Evolutionary conservation across 2,797 vertebrate species (phyloP).

Genomic region (Anguilla marmorata): DNA sequence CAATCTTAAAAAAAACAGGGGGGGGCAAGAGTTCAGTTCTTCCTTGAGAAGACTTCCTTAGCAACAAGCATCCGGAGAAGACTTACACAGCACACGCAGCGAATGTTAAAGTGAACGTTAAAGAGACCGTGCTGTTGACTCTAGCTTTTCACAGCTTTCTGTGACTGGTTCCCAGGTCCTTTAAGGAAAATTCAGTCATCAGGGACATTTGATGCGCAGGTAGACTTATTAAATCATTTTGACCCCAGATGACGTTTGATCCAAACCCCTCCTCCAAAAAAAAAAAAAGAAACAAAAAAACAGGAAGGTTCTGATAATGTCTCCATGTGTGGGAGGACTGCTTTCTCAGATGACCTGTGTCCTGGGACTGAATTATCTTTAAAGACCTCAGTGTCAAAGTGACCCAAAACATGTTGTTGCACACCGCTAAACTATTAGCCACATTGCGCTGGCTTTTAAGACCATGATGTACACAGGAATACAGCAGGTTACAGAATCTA

Average conservation of each 20-base stretch:
- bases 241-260: not conserved
- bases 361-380: not conserved
- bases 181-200: not conserved
- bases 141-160: not conserved
- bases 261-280: not conserved
- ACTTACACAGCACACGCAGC: not conserved
- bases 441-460: constrained; percentile 16
- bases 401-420: constrained; percentile 11
- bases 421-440: not conserved
- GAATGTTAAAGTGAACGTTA: not conserved
- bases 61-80: not conserved
- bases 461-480: constrained; percentile 10
- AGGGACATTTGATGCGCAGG: not conserved
- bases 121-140: not conserved
- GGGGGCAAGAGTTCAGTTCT: not conserved
- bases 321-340: not conserved
- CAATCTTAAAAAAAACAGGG: not conserved
- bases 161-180: not conserved
- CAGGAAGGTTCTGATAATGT: not conserved
- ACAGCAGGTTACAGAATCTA: constrained; percentile 5
- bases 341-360: not conserved
- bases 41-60: not conserved
- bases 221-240: not conserved
- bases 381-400: not conserved
- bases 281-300: not conserved